Conservation (phyloP, 92 coral and sea anemone species). For the Heteractis magnifica region DNA sequence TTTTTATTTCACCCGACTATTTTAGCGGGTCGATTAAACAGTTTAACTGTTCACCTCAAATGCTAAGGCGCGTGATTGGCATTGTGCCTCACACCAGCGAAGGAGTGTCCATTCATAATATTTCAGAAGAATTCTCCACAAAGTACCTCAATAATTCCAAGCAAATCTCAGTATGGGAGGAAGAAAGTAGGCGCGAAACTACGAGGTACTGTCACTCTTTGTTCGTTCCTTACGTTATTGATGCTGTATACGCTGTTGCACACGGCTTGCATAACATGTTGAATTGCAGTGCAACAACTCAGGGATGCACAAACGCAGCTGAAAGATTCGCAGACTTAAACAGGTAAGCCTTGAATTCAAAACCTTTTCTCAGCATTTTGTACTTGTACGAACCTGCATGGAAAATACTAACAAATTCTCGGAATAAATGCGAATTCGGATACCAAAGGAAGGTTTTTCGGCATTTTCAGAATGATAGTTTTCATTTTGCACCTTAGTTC, state of each 20-base stretch:
- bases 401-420: too few species aligned
- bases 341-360: constrained; percentile 42
- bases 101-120: constrained; percentile 14
- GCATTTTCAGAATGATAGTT: too few species aligned
- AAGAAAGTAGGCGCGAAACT: constrained; percentile 32
- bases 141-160: neutral
- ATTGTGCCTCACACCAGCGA: constrained; percentile 52
- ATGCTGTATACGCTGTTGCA: constrained; percentile 87
- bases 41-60: constrained; percentile 50
- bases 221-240: constrained; percentile 72
- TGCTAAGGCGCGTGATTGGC: constrained; percentile 73
- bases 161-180: constrained; percentile 34
- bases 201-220: constrained; percentile 28
- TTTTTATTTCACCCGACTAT: constrained; percentile 71
- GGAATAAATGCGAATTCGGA: too few species aligned
- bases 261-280: constrained; percentile 71
- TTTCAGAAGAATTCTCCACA: constrained; percentile 33
- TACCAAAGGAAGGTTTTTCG: too few species aligned
- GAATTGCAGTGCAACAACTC: constrained; percentile 43
- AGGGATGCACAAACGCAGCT: constrained; percentile 36
- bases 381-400: too few species aligned
- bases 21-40: constrained; percentile 50
- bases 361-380: neutral
- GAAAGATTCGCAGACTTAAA: constrained; percentile 42
- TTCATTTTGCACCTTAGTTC: too few species aligned